These are phyloP conservation scores for Megalops atlanticus DNA, from an alignment of 2,113 vertebrate genomes.

Conservation along the genomic window DNA sequence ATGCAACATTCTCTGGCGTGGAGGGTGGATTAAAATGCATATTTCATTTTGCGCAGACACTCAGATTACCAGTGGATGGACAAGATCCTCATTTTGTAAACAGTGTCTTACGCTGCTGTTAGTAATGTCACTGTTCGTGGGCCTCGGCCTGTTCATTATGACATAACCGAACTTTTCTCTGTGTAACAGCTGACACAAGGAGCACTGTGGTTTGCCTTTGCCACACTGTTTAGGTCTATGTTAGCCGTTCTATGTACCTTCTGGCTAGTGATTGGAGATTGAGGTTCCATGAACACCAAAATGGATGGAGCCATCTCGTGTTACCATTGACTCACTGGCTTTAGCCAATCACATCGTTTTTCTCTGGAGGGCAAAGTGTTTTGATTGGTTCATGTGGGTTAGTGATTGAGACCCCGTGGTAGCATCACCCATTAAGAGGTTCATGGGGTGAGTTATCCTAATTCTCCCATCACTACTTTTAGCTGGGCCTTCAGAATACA, in stretches of 20 bases:
- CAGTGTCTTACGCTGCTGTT: background rate
- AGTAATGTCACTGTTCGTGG: background rate
- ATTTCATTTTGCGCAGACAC: background rate
- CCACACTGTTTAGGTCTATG: background rate
- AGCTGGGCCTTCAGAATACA: no score
- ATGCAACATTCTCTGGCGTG: conserved; percentile 11
- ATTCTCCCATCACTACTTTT: background rate
- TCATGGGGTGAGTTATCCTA: background rate
- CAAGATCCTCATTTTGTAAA: background rate
- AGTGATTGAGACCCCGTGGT: background rate
- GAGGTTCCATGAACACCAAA: background rate
- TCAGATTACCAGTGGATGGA: conserved; percentile 2
- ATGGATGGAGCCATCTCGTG: no score
- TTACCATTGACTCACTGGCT: no score
- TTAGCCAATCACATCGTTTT: no score
- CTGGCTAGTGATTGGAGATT: background rate
- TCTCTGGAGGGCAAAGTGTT: background rate
- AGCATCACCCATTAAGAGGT: background rate
- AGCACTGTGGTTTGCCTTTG: background rate
- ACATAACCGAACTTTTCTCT: background rate
- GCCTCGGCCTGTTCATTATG: background rate
- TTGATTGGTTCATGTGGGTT: background rate
- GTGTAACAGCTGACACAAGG: background rate
- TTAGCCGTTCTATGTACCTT: background rate
- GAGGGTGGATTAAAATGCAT: conserved; percentile 3